Percentiles rank a stretch among this genome's conserved stretches.
phyloP scores from a whole-genome alignment of 2,113 vertebrate species.

The Psephotus haematonotus region DNA sequence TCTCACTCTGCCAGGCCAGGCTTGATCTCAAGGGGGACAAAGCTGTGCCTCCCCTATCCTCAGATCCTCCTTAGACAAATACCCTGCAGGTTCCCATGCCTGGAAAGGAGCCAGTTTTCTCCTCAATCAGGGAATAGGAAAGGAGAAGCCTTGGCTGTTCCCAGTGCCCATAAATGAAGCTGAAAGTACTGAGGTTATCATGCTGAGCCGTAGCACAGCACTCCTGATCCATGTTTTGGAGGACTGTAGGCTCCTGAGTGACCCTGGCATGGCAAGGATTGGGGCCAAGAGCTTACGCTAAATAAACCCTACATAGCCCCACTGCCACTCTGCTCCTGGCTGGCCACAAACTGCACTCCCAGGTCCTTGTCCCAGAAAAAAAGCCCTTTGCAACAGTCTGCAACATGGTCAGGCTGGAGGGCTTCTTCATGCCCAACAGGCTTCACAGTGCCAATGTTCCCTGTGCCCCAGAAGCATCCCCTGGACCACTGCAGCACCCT shows the following conservation, averaged over 20 bases:
- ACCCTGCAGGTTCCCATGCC: not conserved
- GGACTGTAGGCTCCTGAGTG: not conserved
- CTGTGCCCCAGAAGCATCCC: not conserved
- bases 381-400: not conserved
- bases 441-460: not conserved
- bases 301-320: not conserved
- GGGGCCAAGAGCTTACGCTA: not conserved
- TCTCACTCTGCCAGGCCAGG: not conserved
- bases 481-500: not conserved
- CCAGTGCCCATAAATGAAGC: not conserved
- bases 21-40: not conserved
- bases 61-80: not conserved
- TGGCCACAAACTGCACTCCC: too few relatives aligned
- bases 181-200: rapidly evolving
- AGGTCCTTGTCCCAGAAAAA: not conserved
- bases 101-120: not conserved
- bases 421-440: not conserved
- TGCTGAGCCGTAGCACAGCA: not conserved
- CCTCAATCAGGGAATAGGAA: not conserved
- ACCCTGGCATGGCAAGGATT: not conserved
- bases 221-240: not conserved
- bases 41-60: not conserved
- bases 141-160: not conserved
- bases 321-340: not conserved
- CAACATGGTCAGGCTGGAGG: not conserved